These are phyloP conservation scores for Burhinus oedicnemus DNA, from an alignment of 2,113 vertebrate genomes.

Conservation along the genomic window DNA sequence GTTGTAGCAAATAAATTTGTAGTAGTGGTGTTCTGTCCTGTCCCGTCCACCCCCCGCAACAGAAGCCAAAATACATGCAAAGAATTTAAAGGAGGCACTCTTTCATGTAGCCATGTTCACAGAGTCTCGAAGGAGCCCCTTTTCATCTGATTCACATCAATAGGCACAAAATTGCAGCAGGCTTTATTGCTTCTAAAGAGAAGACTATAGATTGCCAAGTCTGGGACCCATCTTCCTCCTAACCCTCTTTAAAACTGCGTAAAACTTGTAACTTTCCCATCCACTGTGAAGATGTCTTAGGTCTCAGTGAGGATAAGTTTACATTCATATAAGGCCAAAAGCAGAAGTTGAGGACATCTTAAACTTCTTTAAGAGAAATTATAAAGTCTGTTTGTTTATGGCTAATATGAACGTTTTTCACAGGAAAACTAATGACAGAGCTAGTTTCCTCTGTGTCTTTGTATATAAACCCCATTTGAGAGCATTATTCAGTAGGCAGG, in stretches of 20 bases:
- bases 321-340: background rate
- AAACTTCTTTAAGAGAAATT: background rate
- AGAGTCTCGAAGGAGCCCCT: background rate
- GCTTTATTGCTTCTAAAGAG: background rate
- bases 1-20: background rate
- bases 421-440: background rate
- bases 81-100: background rate
- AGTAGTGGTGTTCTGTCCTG: background rate
- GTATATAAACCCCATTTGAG: background rate
- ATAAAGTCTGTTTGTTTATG: background rate
- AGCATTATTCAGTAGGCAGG: background rate
- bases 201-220: background rate
- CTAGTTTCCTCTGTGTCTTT: slow-evolving; percentile 38
- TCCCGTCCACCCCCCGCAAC: background rate
- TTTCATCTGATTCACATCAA: background rate
- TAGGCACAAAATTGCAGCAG: background rate
- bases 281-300: background rate
- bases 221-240: background rate
- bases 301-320: background rate
- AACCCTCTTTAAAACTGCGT: background rate
- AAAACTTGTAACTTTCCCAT: background rate
- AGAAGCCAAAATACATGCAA: background rate
- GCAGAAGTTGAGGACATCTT: background rate
- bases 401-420: background rate
- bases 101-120: background rate